These are phyloP conservation scores for Xestia ashworthii DNA, from an alignment of 2,888 invertebrate species.

Conservation along the genomic window DNA sequence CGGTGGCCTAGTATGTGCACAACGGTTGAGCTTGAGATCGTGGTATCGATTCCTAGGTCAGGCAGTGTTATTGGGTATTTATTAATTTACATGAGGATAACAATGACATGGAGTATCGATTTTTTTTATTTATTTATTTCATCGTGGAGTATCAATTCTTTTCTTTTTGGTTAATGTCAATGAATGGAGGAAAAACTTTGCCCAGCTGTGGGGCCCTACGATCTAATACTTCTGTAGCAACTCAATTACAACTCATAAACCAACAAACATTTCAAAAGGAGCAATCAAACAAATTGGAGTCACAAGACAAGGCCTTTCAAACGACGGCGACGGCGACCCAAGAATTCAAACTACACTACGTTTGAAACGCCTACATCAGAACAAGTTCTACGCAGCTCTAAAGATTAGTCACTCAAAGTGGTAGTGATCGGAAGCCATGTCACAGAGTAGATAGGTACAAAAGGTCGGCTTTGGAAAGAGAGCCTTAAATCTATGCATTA, in stretches of 20 bases:
- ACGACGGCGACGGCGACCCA: neutral
- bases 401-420: conserved; percentile 45
- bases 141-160: neutral
- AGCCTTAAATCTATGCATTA: neutral
- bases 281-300: conserved; percentile 11
- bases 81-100: neutral
- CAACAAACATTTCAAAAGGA: neutral
- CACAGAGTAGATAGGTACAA: neutral
- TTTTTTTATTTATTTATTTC: too few relatives aligned
- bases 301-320: conserved; percentile 10
- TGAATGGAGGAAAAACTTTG: neutral
- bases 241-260: neutral
- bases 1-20: neutral
- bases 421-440: conserved; percentile 1
- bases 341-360: neutral
- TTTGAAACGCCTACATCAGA: conserved; percentile 14
- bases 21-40: too few relatives aligned
- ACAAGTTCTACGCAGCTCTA: conserved; percentile 42
- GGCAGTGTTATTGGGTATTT: neutral
- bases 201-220: neutral
- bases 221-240: too few relatives aligned
- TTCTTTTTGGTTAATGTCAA: neutral
- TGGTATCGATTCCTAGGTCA: neutral
- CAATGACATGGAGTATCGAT: neutral
- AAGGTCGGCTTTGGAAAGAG: neutral